Percentiles rank a stretch among this genome's conserved stretches.
Conservation (phyloP, 2,888 invertebrate species). For the Phragmatobia fuliginosa region DNA sequence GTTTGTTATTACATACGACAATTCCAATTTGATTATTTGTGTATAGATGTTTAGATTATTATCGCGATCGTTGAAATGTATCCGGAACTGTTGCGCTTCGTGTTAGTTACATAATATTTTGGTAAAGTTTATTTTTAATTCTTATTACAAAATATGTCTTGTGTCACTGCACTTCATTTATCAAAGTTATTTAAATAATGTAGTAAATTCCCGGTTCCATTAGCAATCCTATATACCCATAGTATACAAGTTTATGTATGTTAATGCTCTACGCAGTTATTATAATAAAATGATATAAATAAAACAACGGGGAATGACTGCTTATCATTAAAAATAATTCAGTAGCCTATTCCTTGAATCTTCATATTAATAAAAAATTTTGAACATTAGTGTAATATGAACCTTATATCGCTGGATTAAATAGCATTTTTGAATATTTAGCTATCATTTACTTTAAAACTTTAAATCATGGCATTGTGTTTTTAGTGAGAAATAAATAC, state of each 20-base stretch:
- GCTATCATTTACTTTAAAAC: no score
- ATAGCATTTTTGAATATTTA: background rate
- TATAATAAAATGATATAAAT: conserved; percentile 2
- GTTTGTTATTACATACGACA: no score
- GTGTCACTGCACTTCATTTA: background rate
- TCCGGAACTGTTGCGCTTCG: background rate
- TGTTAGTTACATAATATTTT: no score
- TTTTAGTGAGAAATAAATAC: no score
- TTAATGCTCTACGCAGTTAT: background rate
- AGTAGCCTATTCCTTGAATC: background rate
- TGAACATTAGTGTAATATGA: background rate
- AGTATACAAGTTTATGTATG: background rate
- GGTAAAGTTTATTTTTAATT: background rate
- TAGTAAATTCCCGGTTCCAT: background rate
- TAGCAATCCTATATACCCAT: background rate
- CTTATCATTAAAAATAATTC: background rate
- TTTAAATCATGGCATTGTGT: no score
- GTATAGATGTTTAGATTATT: no score
- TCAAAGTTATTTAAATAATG: background rate
- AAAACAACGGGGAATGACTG: background rate
- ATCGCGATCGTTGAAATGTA: background rate
- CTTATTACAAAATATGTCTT: background rate
- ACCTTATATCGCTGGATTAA: background rate
- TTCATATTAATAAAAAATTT: background rate
- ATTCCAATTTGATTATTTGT: no score